These are phyloP conservation scores for Pelecanus crispus DNA, from an alignment of 2,113 vertebrate genomes.

Conservation along the genomic window DNA sequence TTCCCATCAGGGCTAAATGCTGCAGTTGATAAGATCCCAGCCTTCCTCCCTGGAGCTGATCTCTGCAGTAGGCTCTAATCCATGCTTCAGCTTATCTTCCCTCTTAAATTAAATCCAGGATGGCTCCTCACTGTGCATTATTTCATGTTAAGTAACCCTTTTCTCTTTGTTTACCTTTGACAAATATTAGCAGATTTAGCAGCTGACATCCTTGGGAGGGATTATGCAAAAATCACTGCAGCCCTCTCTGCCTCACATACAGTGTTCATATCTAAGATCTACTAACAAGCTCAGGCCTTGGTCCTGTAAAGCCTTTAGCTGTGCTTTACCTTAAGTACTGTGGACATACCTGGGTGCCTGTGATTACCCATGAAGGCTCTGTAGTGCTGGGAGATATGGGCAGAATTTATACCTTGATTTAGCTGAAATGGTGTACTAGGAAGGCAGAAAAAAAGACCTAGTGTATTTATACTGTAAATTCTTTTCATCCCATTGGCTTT, in stretches of 20 bases:
- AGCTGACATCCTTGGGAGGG: neutral
- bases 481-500: slow-evolving; percentile 15
- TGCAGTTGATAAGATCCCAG: neutral
- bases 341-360: neutral
- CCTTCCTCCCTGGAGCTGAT: neutral
- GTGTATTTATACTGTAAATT: neutral
- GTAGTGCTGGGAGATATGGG: neutral
- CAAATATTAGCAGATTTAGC: slow-evolving; percentile 17
- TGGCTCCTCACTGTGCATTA: neutral
- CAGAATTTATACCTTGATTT: neutral
- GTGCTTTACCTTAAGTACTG: neutral
- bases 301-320: neutral
- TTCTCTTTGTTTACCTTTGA: neutral
- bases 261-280: neutral
- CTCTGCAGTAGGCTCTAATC: neutral
- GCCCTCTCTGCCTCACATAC: neutral
- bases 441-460: neutral
- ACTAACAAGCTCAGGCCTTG: neutral
- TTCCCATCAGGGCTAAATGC: neutral
- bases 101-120: neutral
- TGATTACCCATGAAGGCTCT: neutral
- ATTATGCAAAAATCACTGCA: neutral
- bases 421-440: neutral
- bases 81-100: neutral
- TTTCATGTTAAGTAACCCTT: neutral